Percentiles rank a stretch among this genome's conserved stretches.
phyloP scores from a whole-genome alignment of 2,888 invertebrate genomes.

The Phyllotreta striolata region DNA sequence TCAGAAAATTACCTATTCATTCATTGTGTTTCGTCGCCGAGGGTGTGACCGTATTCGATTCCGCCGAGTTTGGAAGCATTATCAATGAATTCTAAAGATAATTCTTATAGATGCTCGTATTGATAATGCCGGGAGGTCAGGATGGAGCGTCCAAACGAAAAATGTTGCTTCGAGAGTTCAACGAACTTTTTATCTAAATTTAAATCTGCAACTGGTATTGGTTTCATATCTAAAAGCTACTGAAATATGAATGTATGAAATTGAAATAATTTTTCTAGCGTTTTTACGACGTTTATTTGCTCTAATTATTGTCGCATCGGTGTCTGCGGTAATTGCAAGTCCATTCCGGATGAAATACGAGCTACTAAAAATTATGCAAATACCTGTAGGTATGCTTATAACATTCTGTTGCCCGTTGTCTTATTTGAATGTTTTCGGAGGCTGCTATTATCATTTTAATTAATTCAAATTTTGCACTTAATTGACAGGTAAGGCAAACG shows the following conservation, averaged over 20 bases:
- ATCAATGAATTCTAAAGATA: conserved; percentile 18
- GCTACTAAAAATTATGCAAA: conserved; percentile 45
- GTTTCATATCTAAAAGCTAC: not conserved
- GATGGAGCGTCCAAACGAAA: conserved; percentile 10
- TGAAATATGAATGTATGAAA: no score
- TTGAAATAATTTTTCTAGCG: no score
- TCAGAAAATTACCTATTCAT: conserved; percentile 29
- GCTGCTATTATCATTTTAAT: conserved; percentile 53
- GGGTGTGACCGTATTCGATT: conserved; percentile 24
- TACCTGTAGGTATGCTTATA: conserved; percentile 14
- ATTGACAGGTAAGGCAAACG: conserved; percentile 29
- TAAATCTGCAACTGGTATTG: conserved; percentile 2
- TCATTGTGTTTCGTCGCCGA: conserved; percentile 22
- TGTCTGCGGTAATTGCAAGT: no score
- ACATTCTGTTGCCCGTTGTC: conserved; percentile 46
- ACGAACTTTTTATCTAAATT: conserved; percentile 1
- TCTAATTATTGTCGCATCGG: no score
- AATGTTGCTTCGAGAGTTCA: not conserved
- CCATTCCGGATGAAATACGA: conserved; percentile 8
- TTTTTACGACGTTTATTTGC: no score
- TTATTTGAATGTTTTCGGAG: conserved; percentile 51
- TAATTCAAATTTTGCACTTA: conserved; percentile 41
- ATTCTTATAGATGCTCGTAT: conserved; percentile 12
- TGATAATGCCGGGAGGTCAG: conserved; percentile 10
- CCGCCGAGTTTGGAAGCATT: conserved; percentile 22